A percentile compares a stretch with the other conserved stretches of the same genome.
phyloP scores from a whole-genome alignment of 2,113 vertebrate genomes.

The Picathartes gymnocephalus region DNA sequence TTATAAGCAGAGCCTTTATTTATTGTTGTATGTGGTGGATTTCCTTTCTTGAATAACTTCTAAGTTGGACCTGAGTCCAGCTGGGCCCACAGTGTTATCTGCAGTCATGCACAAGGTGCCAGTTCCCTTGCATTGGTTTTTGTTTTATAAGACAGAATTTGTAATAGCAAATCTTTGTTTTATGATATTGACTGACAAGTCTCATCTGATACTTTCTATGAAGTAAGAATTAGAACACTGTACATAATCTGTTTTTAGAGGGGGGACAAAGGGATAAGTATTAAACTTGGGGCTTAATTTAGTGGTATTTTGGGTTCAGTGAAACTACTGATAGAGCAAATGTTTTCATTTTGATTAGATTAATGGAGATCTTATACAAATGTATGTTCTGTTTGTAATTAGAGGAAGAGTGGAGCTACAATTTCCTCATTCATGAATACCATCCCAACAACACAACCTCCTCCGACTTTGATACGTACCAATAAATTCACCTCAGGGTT shows the following conservation, averaged over 20 bases:
- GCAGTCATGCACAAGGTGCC: neutral
- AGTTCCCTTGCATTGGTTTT: neutral
- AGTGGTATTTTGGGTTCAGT: neutral
- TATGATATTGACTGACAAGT: neutral
- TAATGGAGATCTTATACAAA: neutral
- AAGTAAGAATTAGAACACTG: neutral
- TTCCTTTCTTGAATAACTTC: neutral
- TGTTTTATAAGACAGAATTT: neutral
- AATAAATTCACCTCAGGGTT: slow-evolving; percentile 98
- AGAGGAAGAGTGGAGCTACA: slow-evolving; percentile 89
- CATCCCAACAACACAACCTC: slow-evolving; percentile 88
- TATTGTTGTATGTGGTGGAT: neutral
- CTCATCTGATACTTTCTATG: neutral
- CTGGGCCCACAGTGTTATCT: neutral
- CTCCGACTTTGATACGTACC: slow-evolving; percentile 91
- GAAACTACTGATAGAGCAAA: neutral
- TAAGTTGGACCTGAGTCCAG: neutral
- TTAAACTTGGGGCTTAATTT: neutral
- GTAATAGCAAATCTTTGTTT: neutral
- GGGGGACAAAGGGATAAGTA: neutral
- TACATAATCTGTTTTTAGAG: neutral
- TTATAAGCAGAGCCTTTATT: neutral
- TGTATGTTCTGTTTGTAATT: neutral
- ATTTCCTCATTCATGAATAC: slow-evolving; percentile 94
- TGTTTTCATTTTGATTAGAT: neutral